Evolutionary conservation across 2,113 vertebrate genomes (phyloP).

Genomic region (Protomyctophum bolini): DNA sequence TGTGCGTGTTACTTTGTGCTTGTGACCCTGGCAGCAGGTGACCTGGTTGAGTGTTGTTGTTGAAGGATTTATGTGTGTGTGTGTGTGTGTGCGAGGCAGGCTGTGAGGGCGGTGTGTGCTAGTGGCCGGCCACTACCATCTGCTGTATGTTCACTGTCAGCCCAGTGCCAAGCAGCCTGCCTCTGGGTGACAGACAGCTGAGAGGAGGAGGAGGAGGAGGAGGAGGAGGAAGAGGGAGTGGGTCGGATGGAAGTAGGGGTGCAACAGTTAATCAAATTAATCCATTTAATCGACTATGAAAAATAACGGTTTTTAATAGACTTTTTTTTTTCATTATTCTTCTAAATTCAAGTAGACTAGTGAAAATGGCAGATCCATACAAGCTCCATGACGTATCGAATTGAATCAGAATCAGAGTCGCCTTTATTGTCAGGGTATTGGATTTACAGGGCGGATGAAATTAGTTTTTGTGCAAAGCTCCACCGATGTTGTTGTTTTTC

Average conservation of each 20-base stretch:
- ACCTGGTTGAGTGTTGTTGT: too few species aligned
- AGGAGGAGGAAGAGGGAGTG: conserved; percentile 18
- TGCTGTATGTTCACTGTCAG: conserved; percentile 69
- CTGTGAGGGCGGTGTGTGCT: conserved; percentile 58
- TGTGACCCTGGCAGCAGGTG: background rate
- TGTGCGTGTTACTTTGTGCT: conserved; percentile 14
- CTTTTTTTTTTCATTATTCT: too few species aligned
- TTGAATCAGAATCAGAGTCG: background rate
- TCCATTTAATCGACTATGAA: too few species aligned
- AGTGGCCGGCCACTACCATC: conserved; percentile 77
- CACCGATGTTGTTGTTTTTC: too few species aligned
- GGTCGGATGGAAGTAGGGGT: too few species aligned
- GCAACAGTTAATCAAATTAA: too few species aligned
- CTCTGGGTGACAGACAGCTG: conserved; percentile 66
- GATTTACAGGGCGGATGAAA: too few species aligned
- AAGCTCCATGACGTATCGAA: too few species aligned
- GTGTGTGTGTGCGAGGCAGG: conserved; percentile 15
- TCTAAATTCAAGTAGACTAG: too few species aligned
- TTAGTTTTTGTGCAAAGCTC: too few species aligned
- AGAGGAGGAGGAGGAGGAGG: conserved; percentile 25
- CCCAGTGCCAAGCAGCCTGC: conserved; percentile 70
- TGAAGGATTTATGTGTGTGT: conserved; percentile 6
- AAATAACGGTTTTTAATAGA: background rate
- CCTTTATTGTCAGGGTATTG: background rate
- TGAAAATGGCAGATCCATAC: background rate